A percentile compares a stretch with the other conserved stretches of the same genome.
These are phyloP conservation scores for Cyprichromis sp. DNA, from an alignment of 2,113 vertebrate genomes.

Conservation along the genomic window DNA sequence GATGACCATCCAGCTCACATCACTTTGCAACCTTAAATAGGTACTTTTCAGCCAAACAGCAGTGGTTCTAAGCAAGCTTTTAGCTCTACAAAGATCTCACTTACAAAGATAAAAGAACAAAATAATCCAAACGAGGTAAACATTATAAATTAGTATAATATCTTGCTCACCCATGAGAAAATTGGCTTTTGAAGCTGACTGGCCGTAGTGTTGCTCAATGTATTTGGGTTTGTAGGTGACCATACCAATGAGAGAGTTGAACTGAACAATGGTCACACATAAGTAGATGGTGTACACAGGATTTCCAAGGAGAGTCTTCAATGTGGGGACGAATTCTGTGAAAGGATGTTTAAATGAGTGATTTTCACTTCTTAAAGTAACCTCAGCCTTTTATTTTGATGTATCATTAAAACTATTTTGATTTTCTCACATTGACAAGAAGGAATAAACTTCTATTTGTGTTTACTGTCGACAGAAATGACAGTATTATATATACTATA, in stretches of 20 bases:
- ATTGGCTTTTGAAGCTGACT: slow-evolving; percentile 86
- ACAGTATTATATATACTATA: neutral
- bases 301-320: slow-evolving; percentile 83
- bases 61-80: neutral
- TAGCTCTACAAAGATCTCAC: neutral
- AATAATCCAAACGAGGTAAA: neutral
- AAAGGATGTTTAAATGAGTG: slow-evolving; percentile 24
- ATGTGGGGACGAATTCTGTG: slow-evolving; percentile 83
- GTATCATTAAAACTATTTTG: neutral
- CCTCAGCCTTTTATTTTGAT: neutral
- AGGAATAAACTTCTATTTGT: neutral
- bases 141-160: neutral
- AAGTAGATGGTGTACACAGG: slow-evolving; percentile 82
- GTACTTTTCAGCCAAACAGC: neutral
- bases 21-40: neutral
- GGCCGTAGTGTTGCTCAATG: slow-evolving; percentile 91
- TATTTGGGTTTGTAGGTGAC: slow-evolving; percentile 95
- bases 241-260: slow-evolving; percentile 92
- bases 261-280: slow-evolving; percentile 82
- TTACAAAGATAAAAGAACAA: neutral
- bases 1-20: neutral
- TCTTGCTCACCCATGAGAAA: slow-evolving; percentile 84
- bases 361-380: neutral
- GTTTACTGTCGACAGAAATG: neutral
- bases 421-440: neutral